Percentiles rank a stretch among this genome's conserved stretches.
Conservation (phyloP, 2,113 vertebrate genomes). For the Tyto alba region DNA sequence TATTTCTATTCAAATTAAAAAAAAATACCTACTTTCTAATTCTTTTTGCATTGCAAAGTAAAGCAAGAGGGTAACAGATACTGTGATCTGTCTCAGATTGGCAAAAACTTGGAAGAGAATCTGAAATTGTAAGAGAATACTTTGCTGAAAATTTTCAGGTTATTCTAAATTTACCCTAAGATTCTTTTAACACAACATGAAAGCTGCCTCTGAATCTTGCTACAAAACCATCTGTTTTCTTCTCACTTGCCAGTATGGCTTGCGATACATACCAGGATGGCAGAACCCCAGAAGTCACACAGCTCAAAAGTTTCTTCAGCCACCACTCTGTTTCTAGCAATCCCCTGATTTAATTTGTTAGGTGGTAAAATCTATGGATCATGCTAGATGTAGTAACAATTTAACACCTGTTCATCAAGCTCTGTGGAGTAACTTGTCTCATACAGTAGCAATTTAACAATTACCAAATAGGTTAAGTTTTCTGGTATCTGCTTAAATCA, state of each 20-base stretch:
- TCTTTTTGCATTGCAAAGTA: background rate
- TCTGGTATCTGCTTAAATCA: background rate
- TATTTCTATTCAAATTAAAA: background rate
- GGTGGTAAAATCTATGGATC: no score
- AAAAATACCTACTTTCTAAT: background rate
- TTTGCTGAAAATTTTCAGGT: background rate
- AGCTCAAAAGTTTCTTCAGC: background rate
- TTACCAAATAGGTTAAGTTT: background rate
- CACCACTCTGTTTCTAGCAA: background rate
- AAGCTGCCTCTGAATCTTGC: background rate
- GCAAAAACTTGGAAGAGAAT: background rate
- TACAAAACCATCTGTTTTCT: background rate
- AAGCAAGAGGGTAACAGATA: background rate
- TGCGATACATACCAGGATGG: fast-evolving
- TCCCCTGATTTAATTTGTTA: background rate
- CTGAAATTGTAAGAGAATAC: background rate
- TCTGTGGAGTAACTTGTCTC: background rate
- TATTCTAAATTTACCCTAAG: background rate
- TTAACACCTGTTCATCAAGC: background rate
- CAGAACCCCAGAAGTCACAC: background rate
- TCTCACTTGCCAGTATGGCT: background rate
- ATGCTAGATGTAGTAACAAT: background rate
- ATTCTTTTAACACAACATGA: background rate
- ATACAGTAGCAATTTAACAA: background rate
- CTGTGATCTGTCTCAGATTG: background rate